Base-by-base conservation (phyloP, 2,113 vertebrate species). In the Trogon surrucura region DNA sequence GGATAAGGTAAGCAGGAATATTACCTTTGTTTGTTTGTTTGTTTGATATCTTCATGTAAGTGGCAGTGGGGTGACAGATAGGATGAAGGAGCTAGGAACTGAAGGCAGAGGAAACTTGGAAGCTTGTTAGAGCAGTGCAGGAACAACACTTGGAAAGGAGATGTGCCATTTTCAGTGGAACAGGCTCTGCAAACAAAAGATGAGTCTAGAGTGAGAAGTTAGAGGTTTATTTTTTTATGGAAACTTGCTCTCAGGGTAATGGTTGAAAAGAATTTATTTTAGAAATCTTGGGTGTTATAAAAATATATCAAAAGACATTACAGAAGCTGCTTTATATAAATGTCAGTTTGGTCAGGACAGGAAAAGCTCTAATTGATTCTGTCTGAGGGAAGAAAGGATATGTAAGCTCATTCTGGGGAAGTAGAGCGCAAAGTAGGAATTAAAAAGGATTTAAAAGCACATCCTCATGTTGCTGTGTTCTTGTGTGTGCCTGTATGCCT, bases 1-100 rank as follows among this genome's bases (percentile, higher is more conserved):
- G 71, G 80, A 51, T 48, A 87, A 97, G 98, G 98, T 98, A 97
- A 98, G 97, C 44, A 19, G 67, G 54, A 54, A 14, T 34, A 15
- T 23, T 16, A 38, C 45, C 26, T 4, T 36, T 5, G 30, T 8
- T 56, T 32, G 30, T 48, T 30, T 50, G 6, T 10, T 1, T 8
- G 3, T 19, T 20, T 71, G 51, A 3, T 64, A 11, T n/a, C 22
- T 48, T 26, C 5, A 0, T 7, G 0, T 11, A 38, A 47, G n/a
- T 1, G 48, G 10, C 22, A 7, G 21, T 0, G 16, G 32, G 45
- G 30, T 69, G 70, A n/a, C 1, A 11, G 8, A 3, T 13, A 36
- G 44, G 57, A 5, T 77, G 82, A 22, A 60, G 64, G 26, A 78
- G 34, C 51, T 44, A 54, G 54, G 30, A 19, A 7, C 81, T 32